Evolutionary conservation across 2,888 invertebrate genomes (phyloP).

Genomic region (Penaeus monodon): DNA sequence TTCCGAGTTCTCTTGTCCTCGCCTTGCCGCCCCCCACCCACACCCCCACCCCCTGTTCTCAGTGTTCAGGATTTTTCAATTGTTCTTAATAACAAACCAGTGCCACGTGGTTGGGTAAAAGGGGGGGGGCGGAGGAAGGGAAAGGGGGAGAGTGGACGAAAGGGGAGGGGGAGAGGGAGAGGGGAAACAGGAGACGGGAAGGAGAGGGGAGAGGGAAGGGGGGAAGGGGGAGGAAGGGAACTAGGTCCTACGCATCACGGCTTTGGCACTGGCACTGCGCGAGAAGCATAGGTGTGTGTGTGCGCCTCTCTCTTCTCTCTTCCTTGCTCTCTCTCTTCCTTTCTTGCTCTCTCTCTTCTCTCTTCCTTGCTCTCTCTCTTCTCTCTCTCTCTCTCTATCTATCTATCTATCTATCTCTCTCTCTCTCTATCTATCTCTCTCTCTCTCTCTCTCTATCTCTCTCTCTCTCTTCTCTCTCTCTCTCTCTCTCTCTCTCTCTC

Average conservation of each 20-base stretch:
- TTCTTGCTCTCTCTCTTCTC: background rate
- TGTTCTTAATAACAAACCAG: background rate
- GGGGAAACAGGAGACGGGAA: background rate
- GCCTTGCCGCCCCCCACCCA: too few species aligned
- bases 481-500: background rate
- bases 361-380: background rate
- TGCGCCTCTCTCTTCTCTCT: background rate
- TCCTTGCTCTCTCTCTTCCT: background rate
- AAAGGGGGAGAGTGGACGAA: too few species aligned
- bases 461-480: background rate
- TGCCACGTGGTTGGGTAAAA: background rate
- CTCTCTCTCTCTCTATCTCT: background rate
- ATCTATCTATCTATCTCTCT: background rate
- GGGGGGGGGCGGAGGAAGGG: too few species aligned
- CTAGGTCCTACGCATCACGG: background rate
- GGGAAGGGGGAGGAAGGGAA: background rate
- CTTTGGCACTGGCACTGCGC: background rate
- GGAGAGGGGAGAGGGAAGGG: background rate
- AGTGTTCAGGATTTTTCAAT: too few species aligned
- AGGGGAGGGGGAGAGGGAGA: background rate
- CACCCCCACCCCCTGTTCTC: too few species aligned
- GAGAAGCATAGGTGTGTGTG: background rate
- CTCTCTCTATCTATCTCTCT: slow-evolving; percentile 19
- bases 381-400: background rate
- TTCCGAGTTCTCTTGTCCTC: too few species aligned